phyloP scores from a whole-genome alignment of 2,888 invertebrate genomes.

The Dorcus parallelipipedus region DNA sequence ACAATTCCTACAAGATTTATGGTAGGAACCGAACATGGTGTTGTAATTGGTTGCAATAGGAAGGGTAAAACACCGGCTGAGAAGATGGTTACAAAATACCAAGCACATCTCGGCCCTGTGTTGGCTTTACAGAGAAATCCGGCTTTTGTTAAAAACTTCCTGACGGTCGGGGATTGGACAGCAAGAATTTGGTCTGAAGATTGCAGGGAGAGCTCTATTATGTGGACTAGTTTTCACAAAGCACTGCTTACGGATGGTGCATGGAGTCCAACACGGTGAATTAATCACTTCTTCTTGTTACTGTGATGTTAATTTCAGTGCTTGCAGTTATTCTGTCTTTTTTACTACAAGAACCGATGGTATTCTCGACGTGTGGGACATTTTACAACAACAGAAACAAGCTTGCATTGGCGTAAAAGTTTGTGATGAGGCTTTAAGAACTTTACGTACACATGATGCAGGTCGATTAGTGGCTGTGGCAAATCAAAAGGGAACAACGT shows the following conservation, averaged over 20 bases:
- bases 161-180: conserved; percentile 94
- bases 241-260: conserved; percentile 76
- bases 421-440: conserved; percentile 64
- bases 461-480: conserved; percentile 74
- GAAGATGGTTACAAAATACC: conserved; percentile 67
- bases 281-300: too few species aligned
- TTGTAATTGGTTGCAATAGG: conserved; percentile 63
- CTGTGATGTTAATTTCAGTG: too few species aligned
- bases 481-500: conserved; percentile 72
- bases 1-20: conserved; percentile 71
- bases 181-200: conserved; percentile 95
- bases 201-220: conserved; percentile 86
- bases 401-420: conserved; percentile 75
- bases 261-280: conserved; percentile 80
- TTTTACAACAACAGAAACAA: conserved; percentile 77
- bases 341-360: conserved; percentile 84
- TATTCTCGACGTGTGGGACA: conserved; percentile 85
- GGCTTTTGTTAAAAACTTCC: conserved; percentile 90
- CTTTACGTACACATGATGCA: conserved; percentile 66
- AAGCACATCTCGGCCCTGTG: conserved; percentile 83
- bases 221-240: conserved; percentile 80
- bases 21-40: conserved; percentile 66
- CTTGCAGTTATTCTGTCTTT: conserved; percentile 74
- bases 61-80: conserved; percentile 75
- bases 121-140: conserved; percentile 88